A percentile compares a stretch with the other conserved stretches of the same genome.
phyloP scores from a whole-genome alignment of 2,113 vertebrate species.

The Larimichthys crocea region DNA sequence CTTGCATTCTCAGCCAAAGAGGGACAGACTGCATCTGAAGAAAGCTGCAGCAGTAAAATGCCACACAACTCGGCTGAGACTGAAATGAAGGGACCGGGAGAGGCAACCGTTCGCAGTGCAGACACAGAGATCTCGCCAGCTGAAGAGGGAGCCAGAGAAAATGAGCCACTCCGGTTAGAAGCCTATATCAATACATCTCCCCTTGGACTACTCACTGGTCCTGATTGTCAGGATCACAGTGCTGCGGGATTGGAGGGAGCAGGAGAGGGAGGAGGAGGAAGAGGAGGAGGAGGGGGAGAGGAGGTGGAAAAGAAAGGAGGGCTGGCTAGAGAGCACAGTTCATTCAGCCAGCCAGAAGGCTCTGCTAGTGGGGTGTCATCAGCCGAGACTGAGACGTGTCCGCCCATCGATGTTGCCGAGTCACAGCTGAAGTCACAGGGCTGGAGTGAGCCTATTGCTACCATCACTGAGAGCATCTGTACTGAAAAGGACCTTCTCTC shows the following conservation, averaged over 20 bases:
- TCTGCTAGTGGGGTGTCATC: conserved; percentile 75
- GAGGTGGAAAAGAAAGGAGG: conserved; percentile 62
- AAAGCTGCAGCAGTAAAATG: conserved; percentile 76
- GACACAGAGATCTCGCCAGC: conserved; percentile 56
- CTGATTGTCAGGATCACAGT: conserved; percentile 70
- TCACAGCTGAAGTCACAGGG: conserved; percentile 76
- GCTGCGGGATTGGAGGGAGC: conserved; percentile 64
- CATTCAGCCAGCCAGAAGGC: conserved; percentile 74
- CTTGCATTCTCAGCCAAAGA: conserved; percentile 66
- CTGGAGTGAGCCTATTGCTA: conserved; percentile 61
- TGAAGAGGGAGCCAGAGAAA: conserved; percentile 68
- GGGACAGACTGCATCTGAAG: conserved; percentile 56
- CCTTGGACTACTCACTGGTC: conserved; percentile 59
- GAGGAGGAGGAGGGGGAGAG: conserved; percentile 54
- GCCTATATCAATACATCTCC: conserved; percentile 61
- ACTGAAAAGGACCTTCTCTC: conserved; percentile 61
- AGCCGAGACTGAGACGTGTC: conserved; percentile 69
- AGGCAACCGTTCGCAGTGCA: conserved; percentile 42
- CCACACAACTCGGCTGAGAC: conserved; percentile 74
- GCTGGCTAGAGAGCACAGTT: conserved; percentile 71
- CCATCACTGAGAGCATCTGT: conserved; percentile 63
- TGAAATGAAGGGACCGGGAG: conserved; percentile 65
- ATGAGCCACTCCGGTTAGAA: conserved; percentile 60
- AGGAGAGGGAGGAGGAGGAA: conserved; percentile 47
- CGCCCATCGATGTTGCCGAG: conserved; percentile 79